Conservation (phyloP, 2,888 invertebrate species). For the Mythimna pallens region DNA sequence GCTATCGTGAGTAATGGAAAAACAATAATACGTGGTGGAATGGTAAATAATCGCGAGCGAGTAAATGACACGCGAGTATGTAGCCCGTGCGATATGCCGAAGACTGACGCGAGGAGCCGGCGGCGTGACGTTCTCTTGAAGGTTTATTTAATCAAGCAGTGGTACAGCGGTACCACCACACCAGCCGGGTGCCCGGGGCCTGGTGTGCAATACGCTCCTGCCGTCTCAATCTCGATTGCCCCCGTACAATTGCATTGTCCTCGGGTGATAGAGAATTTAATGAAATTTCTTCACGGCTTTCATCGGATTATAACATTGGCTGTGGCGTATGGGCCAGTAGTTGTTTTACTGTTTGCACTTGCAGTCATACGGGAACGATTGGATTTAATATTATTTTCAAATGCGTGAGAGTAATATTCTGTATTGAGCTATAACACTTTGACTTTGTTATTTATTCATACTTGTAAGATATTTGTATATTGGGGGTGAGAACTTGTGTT, state of each 20-base stretch:
- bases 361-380: constrained; percentile 56
- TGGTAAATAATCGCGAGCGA: constrained; percentile 69
- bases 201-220: constrained; percentile 78
- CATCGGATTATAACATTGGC: constrained; percentile 75
- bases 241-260: constrained; percentile 86
- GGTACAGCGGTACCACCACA: constrained; percentile 78
- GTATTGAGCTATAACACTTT: background rate
- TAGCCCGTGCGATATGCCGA: constrained; percentile 81
- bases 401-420: constrained; percentile 4
- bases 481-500: background rate
- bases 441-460: too few species aligned
- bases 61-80: constrained; percentile 71
- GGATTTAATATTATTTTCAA: constrained; percentile 46
- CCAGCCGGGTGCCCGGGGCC: constrained; percentile 71
- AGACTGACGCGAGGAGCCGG: constrained; percentile 79
- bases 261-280: constrained; percentile 85
- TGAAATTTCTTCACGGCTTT: constrained; percentile 85
- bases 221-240: constrained; percentile 87
- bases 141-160: constrained; percentile 90
- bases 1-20: constrained; percentile 44
- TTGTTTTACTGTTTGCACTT: constrained; percentile 76
- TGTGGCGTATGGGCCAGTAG: constrained; percentile 70
- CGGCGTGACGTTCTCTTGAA: constrained; percentile 84
- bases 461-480: background rate
- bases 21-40: constrained; percentile 60